Percentiles rank a stretch among this genome's conserved stretches.
Evolutionary conservation across 2,888 invertebrate species (phyloP).

Genomic region (Unio pictorum): DNA sequence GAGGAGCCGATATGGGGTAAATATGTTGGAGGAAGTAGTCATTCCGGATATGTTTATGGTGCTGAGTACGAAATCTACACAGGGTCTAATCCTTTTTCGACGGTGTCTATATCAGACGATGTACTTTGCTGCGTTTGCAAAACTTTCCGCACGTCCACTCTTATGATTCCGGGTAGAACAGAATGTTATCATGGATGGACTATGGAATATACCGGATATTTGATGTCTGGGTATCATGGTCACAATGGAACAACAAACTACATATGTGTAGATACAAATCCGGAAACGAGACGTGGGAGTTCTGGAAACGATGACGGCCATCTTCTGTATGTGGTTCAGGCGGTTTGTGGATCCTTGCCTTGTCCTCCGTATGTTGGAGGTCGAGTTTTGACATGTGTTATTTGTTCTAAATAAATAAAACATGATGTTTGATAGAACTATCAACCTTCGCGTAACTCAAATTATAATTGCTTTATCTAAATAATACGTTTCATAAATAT

Average conservation of each 20-base stretch:
- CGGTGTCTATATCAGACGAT: conserved; percentile 1
- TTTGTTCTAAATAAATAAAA: conserved; percentile 6
- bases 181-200: too few relatives aligned
- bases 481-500: too few relatives aligned
- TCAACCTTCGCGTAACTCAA: too few relatives aligned
- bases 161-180: not conserved
- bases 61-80: conserved; percentile 1
- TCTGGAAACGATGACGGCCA: conserved; percentile 1
- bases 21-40: not conserved
- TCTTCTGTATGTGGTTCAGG: conserved; percentile 11
- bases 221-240: too few relatives aligned
- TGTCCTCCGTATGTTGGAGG: conserved; percentile 9
- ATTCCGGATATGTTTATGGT: conserved; percentile 4
- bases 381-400: conserved; percentile 10
- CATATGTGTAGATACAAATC: conserved; percentile 6
- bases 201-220: too few relatives aligned
- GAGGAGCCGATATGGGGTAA: conserved; percentile 5
- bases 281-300: not conserved
- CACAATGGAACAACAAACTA: not conserved
- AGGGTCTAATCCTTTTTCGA: too few relatives aligned
- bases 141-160: not conserved
- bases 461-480: too few relatives aligned
- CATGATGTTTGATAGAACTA: too few relatives aligned
- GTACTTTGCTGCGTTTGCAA: conserved; percentile 7
- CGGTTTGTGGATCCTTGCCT: conserved; percentile 6